Conservation (phyloP, 2,888 invertebrate species). For the Pollenia griseotomentosa region DNA sequence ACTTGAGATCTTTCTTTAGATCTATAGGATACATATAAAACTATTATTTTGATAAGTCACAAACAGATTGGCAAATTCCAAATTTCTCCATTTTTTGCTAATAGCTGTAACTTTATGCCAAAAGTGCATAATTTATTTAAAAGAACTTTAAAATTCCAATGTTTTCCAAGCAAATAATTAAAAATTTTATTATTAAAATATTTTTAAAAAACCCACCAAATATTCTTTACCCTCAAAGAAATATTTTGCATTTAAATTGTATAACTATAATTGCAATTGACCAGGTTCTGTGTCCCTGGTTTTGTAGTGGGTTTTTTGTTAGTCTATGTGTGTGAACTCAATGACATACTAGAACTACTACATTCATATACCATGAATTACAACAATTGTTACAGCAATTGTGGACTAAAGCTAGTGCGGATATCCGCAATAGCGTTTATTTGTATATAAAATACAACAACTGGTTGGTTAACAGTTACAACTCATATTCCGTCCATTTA, state of each 20-base stretch:
- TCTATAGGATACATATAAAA: too few species aligned
- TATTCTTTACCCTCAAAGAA: too few species aligned
- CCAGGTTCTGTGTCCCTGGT: background rate
- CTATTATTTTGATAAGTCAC: too few species aligned
- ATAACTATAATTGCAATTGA: background rate
- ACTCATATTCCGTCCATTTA: slow-evolving; percentile 62
- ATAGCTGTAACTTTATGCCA: too few species aligned
- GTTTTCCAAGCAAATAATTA: background rate
- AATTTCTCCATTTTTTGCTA: too few species aligned
- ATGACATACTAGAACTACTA: slow-evolving; percentile 15
- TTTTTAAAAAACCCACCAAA: background rate
- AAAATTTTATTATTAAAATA: background rate
- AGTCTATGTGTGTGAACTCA: background rate
- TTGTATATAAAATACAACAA: slow-evolving; percentile 76
- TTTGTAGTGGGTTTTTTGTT: background rate
- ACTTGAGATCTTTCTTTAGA: too few species aligned
- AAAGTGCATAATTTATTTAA: too few species aligned
- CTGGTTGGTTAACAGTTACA: slow-evolving; percentile 72
- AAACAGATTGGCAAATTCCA: too few species aligned
- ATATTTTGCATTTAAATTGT: background rate
- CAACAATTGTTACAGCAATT: slow-evolving; percentile 13
- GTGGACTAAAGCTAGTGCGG: slow-evolving; percentile 58
- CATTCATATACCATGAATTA: background rate
- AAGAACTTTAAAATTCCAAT: too few species aligned
- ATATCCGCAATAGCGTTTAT: slow-evolving; percentile 73